Percentiles rank a stretch among this genome's conserved stretches.
Conservation (phyloP, 2,888 invertebrate genomes). For the Blastobasis lacticolella region DNA sequence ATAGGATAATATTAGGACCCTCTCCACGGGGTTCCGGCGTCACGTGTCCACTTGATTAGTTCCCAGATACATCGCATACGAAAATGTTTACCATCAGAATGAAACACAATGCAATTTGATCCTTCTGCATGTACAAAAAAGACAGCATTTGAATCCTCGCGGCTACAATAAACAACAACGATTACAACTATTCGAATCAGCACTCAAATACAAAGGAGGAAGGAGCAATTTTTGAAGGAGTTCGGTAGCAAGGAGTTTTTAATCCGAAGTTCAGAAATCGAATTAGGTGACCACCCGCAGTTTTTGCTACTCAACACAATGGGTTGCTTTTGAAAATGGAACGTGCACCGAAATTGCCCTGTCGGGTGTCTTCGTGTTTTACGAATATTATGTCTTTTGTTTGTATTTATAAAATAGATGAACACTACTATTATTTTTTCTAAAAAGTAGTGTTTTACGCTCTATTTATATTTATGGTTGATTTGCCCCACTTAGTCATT, state of each 20-base stretch:
- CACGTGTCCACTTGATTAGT: constrained; percentile 64
- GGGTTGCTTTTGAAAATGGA: constrained; percentile 38
- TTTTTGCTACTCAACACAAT: constrained; percentile 65
- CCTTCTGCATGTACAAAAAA: constrained; percentile 6
- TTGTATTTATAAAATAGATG: no score
- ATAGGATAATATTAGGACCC: constrained; percentile 5
- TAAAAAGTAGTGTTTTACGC: no score
- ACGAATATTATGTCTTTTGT: no score
- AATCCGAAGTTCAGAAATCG: constrained; percentile 43
- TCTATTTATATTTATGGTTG: no score
- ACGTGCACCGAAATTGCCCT: constrained; percentile 43
- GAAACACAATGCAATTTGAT: constrained; percentile 18
- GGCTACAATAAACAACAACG: constrained; percentile 1
- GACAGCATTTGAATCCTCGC: background rate
- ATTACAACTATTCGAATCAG: constrained; percentile 7
- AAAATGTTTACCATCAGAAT: constrained; percentile 15
- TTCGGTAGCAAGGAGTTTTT: constrained; percentile 18
- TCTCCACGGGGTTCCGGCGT: constrained; percentile 17
- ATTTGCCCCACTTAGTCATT: no score
- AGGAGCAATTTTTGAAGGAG: constrained; percentile 16
- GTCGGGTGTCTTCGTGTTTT: constrained; percentile 19
- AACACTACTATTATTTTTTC: no score
- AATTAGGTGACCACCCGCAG: constrained; percentile 65
- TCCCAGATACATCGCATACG: constrained; percentile 40
- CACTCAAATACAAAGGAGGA: constrained; percentile 1